Percentiles rank a stretch among this genome's conserved stretches.
phyloP scores from a whole-genome alignment of 2,797 vertebrate genomes.

The Anabacerthia variegaticeps region DNA sequence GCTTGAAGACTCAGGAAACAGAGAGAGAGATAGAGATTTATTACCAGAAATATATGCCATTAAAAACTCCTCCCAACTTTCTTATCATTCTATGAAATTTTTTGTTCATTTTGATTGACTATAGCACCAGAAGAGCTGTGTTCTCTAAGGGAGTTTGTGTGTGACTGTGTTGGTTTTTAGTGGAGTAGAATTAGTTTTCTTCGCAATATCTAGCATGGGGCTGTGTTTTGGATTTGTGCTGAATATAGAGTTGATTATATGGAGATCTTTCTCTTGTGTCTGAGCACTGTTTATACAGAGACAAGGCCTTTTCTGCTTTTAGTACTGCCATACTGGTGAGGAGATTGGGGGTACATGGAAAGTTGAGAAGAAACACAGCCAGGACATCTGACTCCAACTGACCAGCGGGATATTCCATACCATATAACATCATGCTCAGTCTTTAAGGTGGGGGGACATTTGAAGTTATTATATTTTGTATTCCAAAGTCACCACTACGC shows the following conservation, averaged over 20 bases:
- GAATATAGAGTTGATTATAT: not conserved
- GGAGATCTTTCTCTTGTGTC: not conserved
- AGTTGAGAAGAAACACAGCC: accelerated
- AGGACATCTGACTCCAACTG: not conserved
- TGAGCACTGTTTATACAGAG: not conserved
- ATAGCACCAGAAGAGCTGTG: not conserved
- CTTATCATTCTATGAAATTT: not conserved
- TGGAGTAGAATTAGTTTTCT: not conserved
- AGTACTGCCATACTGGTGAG: not conserved
- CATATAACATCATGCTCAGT: accelerated
- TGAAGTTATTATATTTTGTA: not conserved
- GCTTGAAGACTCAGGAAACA: not conserved
- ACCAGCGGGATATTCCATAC: not conserved
- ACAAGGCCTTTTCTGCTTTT: not conserved
- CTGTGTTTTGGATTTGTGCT: not conserved
- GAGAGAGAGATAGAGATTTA: not conserved
- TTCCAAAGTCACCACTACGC: not conserved
- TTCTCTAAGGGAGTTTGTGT: not conserved
- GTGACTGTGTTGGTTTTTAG: not conserved
- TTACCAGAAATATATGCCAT: not conserved
- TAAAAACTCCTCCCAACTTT: not conserved
- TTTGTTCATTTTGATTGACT: not conserved
- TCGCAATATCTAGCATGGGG: not conserved
- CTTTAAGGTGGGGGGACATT: not conserved
- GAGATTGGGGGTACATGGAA: not conserved